Conservation (phyloP, 2,797 vertebrate genomes). For the Pampus argenteus region DNA sequence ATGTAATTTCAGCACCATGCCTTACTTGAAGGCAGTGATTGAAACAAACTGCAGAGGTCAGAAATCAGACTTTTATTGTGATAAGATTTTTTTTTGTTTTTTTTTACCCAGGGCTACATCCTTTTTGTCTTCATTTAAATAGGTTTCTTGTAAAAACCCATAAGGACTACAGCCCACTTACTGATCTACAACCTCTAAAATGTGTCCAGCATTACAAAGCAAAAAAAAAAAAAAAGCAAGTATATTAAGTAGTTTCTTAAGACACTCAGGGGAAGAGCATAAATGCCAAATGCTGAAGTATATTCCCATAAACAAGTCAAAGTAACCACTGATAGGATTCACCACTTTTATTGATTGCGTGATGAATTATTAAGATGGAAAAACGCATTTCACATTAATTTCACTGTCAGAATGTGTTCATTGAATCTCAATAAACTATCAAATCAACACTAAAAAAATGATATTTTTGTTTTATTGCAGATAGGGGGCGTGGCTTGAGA, state of each 20-base stretch:
- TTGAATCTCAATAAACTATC: background rate
- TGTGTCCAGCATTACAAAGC: background rate
- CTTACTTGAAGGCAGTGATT: background rate
- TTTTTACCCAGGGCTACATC: background rate
- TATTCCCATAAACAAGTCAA: slow-evolving; percentile 1
- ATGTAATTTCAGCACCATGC: slow-evolving; percentile 8
- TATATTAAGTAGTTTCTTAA: background rate
- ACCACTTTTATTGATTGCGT: background rate
- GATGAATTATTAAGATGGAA: background rate
- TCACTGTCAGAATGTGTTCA: background rate
- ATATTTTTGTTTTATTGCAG: slow-evolving; percentile 40
- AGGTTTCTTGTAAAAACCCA: background rate
- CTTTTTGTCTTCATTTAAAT: background rate
- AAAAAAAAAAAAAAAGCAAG: background rate
- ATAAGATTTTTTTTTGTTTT: background rate
- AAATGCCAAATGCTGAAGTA: slow-evolving; percentile 4
- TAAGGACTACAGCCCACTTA: background rate
- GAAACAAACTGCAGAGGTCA: slow-evolving; percentile 8
- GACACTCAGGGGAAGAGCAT: background rate
- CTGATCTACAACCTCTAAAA: too few relatives aligned
- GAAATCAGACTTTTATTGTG: background rate
- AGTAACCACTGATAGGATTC: background rate
- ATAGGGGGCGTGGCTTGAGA: background rate
- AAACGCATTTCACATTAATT: slow-evolving; percentile 7
- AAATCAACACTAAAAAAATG: slow-evolving; percentile 4